These are phyloP conservation scores for Brachypalpus laphriformis DNA, from an alignment of 2,888 invertebrate genomes.

Conservation along the genomic window DNA sequence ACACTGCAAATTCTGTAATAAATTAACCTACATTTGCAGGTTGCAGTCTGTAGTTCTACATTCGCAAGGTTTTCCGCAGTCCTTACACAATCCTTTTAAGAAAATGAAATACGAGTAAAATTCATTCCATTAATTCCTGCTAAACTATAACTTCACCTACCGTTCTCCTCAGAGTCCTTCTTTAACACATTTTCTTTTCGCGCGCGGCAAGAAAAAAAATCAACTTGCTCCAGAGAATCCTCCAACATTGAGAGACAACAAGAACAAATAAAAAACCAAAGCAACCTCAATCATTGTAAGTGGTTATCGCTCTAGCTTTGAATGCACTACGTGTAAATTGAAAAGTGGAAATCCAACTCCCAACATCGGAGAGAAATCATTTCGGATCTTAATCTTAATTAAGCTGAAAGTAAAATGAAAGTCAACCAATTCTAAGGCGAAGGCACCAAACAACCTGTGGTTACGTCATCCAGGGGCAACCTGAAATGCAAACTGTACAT, in stretches of 20 bases:
- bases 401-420: slow-evolving; percentile 9
- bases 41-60: too few relatives aligned
- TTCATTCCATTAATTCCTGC: slow-evolving; percentile 13
- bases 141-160: not conserved
- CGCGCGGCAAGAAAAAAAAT: not conserved
- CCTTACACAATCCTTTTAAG: slow-evolving; percentile 28
- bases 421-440: not conserved
- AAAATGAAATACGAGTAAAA: slow-evolving; percentile 27
- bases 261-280: not conserved
- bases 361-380: not conserved
- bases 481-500: not conserved
- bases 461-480: not conserved
- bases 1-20: too few relatives aligned
- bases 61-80: not conserved
- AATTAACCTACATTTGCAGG: too few relatives aligned
- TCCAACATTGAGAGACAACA: not conserved
- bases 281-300: slow-evolving; percentile 53
- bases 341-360: not conserved
- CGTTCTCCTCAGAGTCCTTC: not conserved
- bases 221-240: not conserved
- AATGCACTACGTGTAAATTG: slow-evolving; percentile 30
- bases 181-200: not conserved
- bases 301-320: slow-evolving; percentile 12
- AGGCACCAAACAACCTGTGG: not conserved
- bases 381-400: slow-evolving; percentile 11